Evolutionary conservation across 2,888 invertebrate genomes (phyloP), one percentile per base, ranked within the genome.

Genomic region (Pterobdella sp.): DNA sequence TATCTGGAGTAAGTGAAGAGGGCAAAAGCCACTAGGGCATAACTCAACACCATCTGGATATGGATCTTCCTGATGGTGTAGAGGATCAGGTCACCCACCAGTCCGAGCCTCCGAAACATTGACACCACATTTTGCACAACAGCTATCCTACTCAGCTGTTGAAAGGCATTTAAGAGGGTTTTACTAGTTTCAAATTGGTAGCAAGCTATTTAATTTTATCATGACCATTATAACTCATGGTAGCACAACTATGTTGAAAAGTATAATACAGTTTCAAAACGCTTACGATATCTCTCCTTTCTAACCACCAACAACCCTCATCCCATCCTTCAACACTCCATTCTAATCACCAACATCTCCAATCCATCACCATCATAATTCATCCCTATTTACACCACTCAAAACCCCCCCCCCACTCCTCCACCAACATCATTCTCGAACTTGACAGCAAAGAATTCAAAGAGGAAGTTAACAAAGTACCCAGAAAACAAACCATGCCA

Each of bases 401-500:
- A 4, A 7, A 7, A 56, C 60, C n/a, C n/a, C 60, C 60, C 60
- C 14, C n/a, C 60, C 60, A 22, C 63, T 14, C 32, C 26, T n/a
- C 18, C 18, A 69, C 78, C 72, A 68, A 83, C 83, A 79, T 81
- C 79, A 67, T 76, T 76, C 76, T 82, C 82, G 49, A 79, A 78
- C 72, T 79, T 80, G 70, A 81, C 76, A 75, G 81, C 79, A 65
- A 92, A 84, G 81, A 94, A 95, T 82, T 97, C 97, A 84, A 93
- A 89, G 74, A 91, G 87, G 86, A 97, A 97, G 66, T 91, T 90
- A 80, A 92, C 86, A 82, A 94, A 97, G 81, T 98, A 98, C 0
- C 97, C 96, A 14, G 91, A 89, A 81, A 93, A 91, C 72, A 93
- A 89, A 18, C 97, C 97, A 84, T 97, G 97, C 97, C 97, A 97